These are phyloP conservation scores for Acrossocheilus fasciatus DNA, from an alignment of 2,797 vertebrate species.

Conservation along the genomic window DNA sequence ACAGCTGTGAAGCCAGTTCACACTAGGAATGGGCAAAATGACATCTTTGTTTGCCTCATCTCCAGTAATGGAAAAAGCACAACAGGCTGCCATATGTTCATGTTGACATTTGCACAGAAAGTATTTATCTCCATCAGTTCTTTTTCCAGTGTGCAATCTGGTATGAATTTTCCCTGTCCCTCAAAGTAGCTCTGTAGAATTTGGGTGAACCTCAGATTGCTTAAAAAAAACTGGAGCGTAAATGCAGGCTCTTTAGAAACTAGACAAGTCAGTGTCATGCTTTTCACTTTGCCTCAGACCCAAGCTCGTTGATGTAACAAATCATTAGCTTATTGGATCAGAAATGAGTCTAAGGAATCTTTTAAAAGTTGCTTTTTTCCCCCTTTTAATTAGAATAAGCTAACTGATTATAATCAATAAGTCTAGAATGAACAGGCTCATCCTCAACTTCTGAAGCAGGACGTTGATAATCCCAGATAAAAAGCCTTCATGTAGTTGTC, in stretches of 20 bases:
- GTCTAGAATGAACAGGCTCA: constrained; percentile 12
- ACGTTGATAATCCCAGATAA: constrained; percentile 39
- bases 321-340: not conserved
- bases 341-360: not conserved
- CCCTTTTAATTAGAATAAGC: constrained; percentile 11
- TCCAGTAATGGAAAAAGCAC: constrained; percentile 43
- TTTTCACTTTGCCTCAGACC: constrained; percentile 10
- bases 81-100: constrained; percentile 41
- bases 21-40: constrained; percentile 56
- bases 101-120: constrained; percentile 25
- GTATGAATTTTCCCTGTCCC: constrained; percentile 34
- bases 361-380: not conserved
- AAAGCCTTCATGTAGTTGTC: constrained; percentile 24
- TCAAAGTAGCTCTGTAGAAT: constrained; percentile 33
- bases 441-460: constrained; percentile 39
- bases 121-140: constrained; percentile 34
- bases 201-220: constrained; percentile 29
- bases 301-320: not conserved
- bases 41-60: constrained; percentile 43
- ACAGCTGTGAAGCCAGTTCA: constrained; percentile 67
- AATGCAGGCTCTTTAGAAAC: constrained; percentile 12
- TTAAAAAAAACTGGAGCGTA: not conserved
- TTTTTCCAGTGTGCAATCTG: constrained; percentile 53
- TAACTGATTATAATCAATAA: constrained; percentile 10
- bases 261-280: not conserved